Evolutionary conservation across 2,888 invertebrate genomes (phyloP).

Genomic region (Lutraria lutraria): DNA sequence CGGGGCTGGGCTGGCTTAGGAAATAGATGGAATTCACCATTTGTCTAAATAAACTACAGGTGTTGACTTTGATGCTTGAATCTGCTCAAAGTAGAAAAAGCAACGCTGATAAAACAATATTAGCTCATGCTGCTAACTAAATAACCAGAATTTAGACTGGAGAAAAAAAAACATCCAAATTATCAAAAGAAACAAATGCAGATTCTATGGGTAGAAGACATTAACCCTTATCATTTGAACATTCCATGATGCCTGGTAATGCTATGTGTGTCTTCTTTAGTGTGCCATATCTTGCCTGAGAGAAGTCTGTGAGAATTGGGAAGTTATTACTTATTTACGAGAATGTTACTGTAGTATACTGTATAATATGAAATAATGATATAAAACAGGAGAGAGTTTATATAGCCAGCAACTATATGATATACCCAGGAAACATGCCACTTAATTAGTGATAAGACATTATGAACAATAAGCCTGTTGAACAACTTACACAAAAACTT

Average conservation of each 20-base stretch:
- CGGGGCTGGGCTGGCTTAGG: not conserved
- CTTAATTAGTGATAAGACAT: slow-evolving; percentile 27
- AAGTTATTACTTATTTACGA: slow-evolving; percentile 16
- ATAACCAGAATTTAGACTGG: not conserved
- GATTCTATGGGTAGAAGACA: not conserved
- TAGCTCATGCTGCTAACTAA: slow-evolving; percentile 16
- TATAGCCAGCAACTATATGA: slow-evolving; percentile 27
- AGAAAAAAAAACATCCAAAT: slow-evolving; percentile 7
- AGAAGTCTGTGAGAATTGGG: slow-evolving; percentile 12
- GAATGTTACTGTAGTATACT: not conserved
- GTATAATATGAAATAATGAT: slow-evolving; percentile 33
- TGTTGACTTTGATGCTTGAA: slow-evolving; percentile 10
- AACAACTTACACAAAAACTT: not conserved
- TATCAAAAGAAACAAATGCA: slow-evolving; percentile 17
- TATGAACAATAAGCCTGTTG: not conserved
- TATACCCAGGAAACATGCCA: slow-evolving; percentile 28
- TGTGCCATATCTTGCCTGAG: not conserved
- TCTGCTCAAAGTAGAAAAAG: slow-evolving; percentile 17
- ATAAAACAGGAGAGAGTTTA: slow-evolving; percentile 28
- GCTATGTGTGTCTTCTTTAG: not conserved
- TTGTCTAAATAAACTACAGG: slow-evolving; percentile 23
- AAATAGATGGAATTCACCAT: slow-evolving; percentile 5
- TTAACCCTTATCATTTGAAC: slow-evolving; percentile 17
- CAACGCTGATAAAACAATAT: slow-evolving; percentile 16
- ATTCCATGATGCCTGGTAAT: not conserved